phyloP scores from a whole-genome alignment of 1,140 invertebrate genomes.

The Meloidogyne chitwoodi region DNA sequence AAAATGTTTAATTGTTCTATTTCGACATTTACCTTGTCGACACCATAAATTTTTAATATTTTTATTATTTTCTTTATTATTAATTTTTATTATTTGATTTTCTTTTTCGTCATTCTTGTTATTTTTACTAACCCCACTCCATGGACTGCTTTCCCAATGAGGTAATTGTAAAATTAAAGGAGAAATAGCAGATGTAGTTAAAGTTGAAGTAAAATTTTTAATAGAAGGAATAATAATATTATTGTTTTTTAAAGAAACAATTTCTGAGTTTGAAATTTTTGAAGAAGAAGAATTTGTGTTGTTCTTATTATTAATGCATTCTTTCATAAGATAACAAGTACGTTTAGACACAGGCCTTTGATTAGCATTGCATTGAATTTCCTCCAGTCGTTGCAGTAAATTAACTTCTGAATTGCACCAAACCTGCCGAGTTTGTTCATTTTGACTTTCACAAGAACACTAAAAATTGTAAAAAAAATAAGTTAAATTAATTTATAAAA shows the following conservation, averaged over 20 bases:
- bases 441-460: conserved; percentile 54
- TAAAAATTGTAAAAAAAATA: conserved; percentile 28
- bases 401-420: conserved; percentile 54
- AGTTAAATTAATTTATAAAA: neutral
- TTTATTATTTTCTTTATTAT: neutral
- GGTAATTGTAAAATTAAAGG: neutral
- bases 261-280: neutral
- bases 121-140: neutral
- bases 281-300: neutral
- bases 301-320: neutral
- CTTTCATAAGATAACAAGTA: conserved; percentile 23
- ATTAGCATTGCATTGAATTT: conserved; percentile 37
- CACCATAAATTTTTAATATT: neutral
- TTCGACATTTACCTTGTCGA: neutral
- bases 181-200: neutral
- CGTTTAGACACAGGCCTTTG: conserved; percentile 33
- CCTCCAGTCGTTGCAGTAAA: conserved; percentile 28
- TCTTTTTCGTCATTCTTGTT: too few species aligned
- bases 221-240: too few species aligned
- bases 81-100: neutral
- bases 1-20: neutral
- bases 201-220: neutral
- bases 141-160: conserved; percentile 3
- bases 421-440: conserved; percentile 44
- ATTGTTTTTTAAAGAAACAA: neutral